These are phyloP conservation scores for Callionymus lyra DNA, from an alignment of 2,113 vertebrate genomes.

Conservation along the genomic window DNA sequence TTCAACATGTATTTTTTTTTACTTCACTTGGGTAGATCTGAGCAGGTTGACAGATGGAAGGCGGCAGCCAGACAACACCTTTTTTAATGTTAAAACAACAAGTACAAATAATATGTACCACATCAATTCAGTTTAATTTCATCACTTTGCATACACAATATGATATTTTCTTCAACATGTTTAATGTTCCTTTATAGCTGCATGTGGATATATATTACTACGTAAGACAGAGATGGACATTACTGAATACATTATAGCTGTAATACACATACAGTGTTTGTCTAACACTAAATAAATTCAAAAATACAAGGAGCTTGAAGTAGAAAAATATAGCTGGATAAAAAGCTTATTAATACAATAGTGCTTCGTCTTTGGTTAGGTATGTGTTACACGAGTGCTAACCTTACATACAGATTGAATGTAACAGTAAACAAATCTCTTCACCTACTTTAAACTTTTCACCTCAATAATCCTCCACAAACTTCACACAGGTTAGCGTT, in stretches of 20 bases:
- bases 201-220: slow-evolving; percentile 78
- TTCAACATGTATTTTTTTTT: too few species aligned
- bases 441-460: too few species aligned
- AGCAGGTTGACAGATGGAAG: too few species aligned
- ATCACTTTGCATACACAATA: slow-evolving; percentile 62
- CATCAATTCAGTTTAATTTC: slow-evolving; percentile 57
- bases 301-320: slow-evolving; percentile 54
- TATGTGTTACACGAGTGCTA: too few species aligned
- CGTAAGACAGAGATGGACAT: slow-evolving; percentile 61
- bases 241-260: slow-evolving; percentile 71
- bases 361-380: slow-evolving; percentile 65
- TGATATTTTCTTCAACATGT: slow-evolving; percentile 45
- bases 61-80: too few species aligned
- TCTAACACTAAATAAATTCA: slow-evolving; percentile 43
- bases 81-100: too few species aligned
- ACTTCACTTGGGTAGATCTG: too few species aligned
- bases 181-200: slow-evolving; percentile 58
- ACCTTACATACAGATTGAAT: not conserved
- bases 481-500: too few species aligned
- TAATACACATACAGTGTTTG: slow-evolving; percentile 49
- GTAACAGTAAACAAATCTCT: too few species aligned
- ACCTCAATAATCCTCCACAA: too few species aligned
- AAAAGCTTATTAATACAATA: slow-evolving; percentile 61
- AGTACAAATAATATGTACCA: slow-evolving; percentile 30
- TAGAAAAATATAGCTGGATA: slow-evolving; percentile 60